phyloP scores from a whole-genome alignment of 2,797 vertebrate genomes.

The Microcaecilia unicolor region DNA sequence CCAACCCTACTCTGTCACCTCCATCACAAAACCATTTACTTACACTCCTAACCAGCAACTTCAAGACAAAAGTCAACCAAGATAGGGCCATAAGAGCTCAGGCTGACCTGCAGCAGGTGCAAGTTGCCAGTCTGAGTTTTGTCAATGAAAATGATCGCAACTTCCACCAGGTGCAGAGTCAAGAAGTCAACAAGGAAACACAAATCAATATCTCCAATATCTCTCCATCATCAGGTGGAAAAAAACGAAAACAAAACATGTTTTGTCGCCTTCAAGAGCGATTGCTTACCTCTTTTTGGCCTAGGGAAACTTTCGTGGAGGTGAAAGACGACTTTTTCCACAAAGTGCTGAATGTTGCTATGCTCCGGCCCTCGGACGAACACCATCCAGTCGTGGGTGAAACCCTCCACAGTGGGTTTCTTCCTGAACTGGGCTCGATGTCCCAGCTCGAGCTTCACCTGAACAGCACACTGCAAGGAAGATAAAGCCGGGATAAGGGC shows the following conservation, averaged over 20 bases:
- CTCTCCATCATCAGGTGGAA: not conserved
- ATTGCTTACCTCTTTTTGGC: conserved; percentile 86
- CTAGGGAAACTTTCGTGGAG: conserved; percentile 95
- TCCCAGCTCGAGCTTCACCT: conserved; percentile 96
- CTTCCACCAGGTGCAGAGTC: too few relatives aligned
- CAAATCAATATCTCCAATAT: conserved; percentile 12
- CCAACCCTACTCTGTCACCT: too few relatives aligned
- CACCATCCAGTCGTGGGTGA: conserved; percentile 98
- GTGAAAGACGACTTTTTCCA: conserved; percentile 97
- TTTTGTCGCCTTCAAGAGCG: too few relatives aligned
- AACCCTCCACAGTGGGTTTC: conserved; percentile 95
- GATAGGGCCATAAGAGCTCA: too few relatives aligned
- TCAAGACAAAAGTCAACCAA: too few relatives aligned
- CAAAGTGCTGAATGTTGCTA: conserved; percentile 97
- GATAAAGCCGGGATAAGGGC: too few relatives aligned
- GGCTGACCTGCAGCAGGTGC: conserved; percentile 12
- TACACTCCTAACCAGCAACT: too few relatives aligned
- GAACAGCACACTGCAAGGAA: conserved; percentile 79
- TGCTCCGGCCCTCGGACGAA: conserved; percentile 94
- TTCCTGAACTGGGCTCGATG: conserved; percentile 93
- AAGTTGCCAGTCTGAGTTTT: too few relatives aligned
- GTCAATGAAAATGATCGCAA: too few relatives aligned
- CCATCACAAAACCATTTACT: too few relatives aligned
- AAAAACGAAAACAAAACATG: not conserved
- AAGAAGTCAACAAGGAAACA: conserved; percentile 12